Evolutionary conservation across 1,140 invertebrate species (phyloP), one percentile per base, ranked within the genome.

Genomic region (Drosophila sturtevanti): DNA sequence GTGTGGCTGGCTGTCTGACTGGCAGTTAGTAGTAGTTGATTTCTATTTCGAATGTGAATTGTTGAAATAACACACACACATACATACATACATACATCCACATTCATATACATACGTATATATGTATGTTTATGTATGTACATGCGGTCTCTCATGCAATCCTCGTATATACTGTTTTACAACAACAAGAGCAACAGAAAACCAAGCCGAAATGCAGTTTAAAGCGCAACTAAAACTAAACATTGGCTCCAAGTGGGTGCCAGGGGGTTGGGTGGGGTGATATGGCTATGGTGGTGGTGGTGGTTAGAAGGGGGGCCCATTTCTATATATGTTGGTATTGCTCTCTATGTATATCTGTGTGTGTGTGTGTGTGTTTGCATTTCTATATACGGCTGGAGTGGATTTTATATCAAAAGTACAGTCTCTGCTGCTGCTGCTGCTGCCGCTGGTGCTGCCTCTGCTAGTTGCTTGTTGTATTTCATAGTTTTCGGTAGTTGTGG

Each of bases 141-240:
- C 31, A 52, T n/a, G 41, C 4, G 16, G 41, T 48, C 44, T 44
- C 59, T 44, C 59, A 44, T 61, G 59, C 71, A 58, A 58, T 77
- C 18, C 38, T 31, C 63, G 62, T 82, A 89, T 89, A 51, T 89
- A 65, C 66, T 65, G 41, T 37, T 72, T 84, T 89, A 82, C 82
- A 82, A 59, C 70, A 75, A 78, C 70, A 65, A 70, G 14, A 65
- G 14, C 55, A 60, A 37, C 37, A 62, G 48, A 79, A 77, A 59
- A 55, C 63, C 58, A 76, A 79, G 80, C 80, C 74, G 59, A 84
- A 84, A 76, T 87, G 79, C 84, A 82, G 82, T 87, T 87, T 87
- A 87, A 87, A 87, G 84, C 82, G 79, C 84, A 87, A 82, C 82
- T 87, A 89, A 87, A 87, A 89, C 82, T 87, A 87, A 86, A 87